Evolutionary conservation across 2,113 vertebrate genomes (phyloP).

Genomic region (Podilymbus podiceps): DNA sequence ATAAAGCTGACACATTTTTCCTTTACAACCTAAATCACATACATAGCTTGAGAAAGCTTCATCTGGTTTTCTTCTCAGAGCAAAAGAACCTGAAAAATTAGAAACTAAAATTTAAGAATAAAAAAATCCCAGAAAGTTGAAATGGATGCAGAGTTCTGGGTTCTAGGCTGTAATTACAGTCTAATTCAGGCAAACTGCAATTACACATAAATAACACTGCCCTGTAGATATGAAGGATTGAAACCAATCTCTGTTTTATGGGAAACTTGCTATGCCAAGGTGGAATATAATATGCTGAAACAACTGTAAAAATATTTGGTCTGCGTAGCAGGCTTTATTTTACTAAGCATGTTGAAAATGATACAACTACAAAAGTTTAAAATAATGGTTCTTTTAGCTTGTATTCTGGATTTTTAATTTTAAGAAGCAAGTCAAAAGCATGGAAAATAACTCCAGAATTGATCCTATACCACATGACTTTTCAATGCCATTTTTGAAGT

Average conservation of each 20-base stretch:
- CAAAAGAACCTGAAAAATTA: background rate
- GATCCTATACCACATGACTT: background rate
- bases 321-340: background rate
- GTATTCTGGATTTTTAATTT: background rate
- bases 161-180: constrained; percentile 37
- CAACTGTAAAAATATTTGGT: background rate
- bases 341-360: background rate
- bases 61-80: background rate
- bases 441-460: background rate
- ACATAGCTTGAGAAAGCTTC: background rate
- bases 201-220: constrained; percentile 13
- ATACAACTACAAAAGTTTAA: background rate
- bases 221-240: background rate
- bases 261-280: background rate
- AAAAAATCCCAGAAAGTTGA: background rate
- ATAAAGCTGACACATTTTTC: background rate
- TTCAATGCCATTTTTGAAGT: background rate
- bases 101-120: background rate
- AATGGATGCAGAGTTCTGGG: background rate
- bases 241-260: background rate
- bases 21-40: background rate
- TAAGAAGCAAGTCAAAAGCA: background rate
- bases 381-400: background rate
- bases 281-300: background rate
- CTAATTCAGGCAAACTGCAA: constrained; percentile 35